phyloP scores from a whole-genome alignment of 2,797 vertebrate species.

The Rhinophrynus dorsalis region DNA sequence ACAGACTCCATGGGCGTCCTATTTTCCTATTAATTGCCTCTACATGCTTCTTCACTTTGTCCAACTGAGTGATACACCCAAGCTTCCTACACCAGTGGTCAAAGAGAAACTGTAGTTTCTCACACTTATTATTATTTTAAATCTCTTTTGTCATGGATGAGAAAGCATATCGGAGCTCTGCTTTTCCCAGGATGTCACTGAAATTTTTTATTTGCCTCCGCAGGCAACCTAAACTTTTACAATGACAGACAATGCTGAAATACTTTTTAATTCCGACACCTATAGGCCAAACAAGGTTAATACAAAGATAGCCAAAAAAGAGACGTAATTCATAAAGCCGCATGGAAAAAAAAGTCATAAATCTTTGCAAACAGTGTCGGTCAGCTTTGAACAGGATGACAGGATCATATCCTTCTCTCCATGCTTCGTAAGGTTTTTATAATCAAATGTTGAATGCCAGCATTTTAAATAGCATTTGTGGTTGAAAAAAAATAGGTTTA shows the following conservation, averaged over 20 bases:
- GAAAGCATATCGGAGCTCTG: slow-evolving; percentile 52
- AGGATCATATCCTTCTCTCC: slow-evolving; percentile 46
- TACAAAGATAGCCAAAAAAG: slow-evolving; percentile 42
- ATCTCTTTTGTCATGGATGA: slow-evolving; percentile 65
- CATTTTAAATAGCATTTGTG: slow-evolving; percentile 31
- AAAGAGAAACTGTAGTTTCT: slow-evolving; percentile 62
- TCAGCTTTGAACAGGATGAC: slow-evolving; percentile 52
- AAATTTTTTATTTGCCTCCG: slow-evolving; percentile 60
- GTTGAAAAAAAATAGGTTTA: neutral
- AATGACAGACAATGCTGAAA: slow-evolving; percentile 57
- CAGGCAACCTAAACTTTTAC: slow-evolving; percentile 57
- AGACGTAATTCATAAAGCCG: slow-evolving; percentile 51
- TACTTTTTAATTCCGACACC: slow-evolving; percentile 56
- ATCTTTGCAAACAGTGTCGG: slow-evolving; percentile 48
- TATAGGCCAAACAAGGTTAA: slow-evolving; percentile 56
- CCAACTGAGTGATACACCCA: slow-evolving; percentile 53
- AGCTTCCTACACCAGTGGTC: slow-evolving; percentile 60
- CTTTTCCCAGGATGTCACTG: slow-evolving; percentile 56
- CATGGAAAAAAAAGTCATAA: slow-evolving; percentile 44
- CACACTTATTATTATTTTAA: slow-evolving; percentile 64
- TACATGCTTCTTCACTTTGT: slow-evolving; percentile 53
- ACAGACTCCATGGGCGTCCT: slow-evolving; percentile 56
- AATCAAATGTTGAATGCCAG: slow-evolving; percentile 44
- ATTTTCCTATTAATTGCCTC: slow-evolving; percentile 60
- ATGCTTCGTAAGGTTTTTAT: slow-evolving; percentile 49